Percentiles rank a stretch among this genome's conserved stretches.
Evolutionary conservation across 30 jellyfish, hydroid and myxozoan genomes (phyloP).

Genomic region (Kudoa iwatai): DNA sequence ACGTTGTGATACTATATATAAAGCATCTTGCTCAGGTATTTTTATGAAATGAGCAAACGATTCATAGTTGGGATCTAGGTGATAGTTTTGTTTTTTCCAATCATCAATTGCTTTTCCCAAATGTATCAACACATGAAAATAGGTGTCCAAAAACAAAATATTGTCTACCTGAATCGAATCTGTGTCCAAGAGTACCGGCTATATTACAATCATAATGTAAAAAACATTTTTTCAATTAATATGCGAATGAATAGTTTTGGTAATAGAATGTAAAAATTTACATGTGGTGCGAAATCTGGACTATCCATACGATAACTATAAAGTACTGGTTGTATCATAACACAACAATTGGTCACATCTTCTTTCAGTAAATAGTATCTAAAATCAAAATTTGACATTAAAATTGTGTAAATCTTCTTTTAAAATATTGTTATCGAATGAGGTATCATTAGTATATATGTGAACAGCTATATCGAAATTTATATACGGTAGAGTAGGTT

Average conservation of each 20-base stretch:
- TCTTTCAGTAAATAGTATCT: constrained; percentile 35
- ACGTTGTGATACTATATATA: constrained; percentile 28
- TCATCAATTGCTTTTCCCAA: constrained; percentile 63
- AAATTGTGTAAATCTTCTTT: no score
- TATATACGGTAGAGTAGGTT: no score
- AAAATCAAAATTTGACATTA: no score
- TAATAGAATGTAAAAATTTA: no score
- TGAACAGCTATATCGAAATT: no score
- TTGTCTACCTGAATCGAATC: constrained; percentile 43
- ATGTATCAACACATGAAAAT: constrained; percentile 28
- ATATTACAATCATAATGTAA: background rate
- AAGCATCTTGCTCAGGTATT: constrained; percentile 86
- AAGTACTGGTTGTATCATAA: constrained; percentile 74
- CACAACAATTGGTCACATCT: constrained; percentile 64
- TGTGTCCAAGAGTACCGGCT: constrained; percentile 73
- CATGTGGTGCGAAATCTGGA: constrained; percentile 36
- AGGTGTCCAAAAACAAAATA: constrained; percentile 39
- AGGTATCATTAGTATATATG: no score
- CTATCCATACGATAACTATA: constrained; percentile 68
- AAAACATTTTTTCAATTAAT: background rate
- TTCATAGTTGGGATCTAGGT: constrained; percentile 76
- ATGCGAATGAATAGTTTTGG: no score
- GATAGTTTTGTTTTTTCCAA: constrained; percentile 53
- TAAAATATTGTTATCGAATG: no score
- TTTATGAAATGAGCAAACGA: constrained; percentile 41